Evolutionary conservation across 64 coral and sea anemone genomes (phyloP), one percentile per base, ranked within the genome.

Genomic region (Orbicella faveolata): DNA sequence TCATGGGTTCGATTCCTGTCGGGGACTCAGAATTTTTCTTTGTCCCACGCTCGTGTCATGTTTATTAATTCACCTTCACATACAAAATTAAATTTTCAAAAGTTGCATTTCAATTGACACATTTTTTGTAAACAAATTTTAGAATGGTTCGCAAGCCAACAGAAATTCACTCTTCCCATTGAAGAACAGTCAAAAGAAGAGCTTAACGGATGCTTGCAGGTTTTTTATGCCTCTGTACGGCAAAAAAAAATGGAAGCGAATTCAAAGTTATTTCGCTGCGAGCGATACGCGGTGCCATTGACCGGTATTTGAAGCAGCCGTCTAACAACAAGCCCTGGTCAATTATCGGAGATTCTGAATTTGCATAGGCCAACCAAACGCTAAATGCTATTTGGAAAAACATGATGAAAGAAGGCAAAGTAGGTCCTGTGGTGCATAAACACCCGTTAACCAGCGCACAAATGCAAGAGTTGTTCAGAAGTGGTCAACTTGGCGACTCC

Each of bases 361-460:
- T 92, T 39, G 3, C 78, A 34, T 80, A 41, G 30, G 21, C 91
- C 12, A 92, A 88, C 76, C 88, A 93, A 63, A 69, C 82, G 77
- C 69, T 93, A 3, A 87, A 93, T 73, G 91, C 91, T n/a, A 75
- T 88, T 18, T 93, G 84, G 36, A 83, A 88, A 64, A 44, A 76
- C 63, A 66, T 75, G 20, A 61, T 59, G 53, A 44, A 89, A 73
- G 92, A 94, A 20, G 92, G 87, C 19, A 85, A 85, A 79, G 25
- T 85, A 79, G 59, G 59, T 0, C 18, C 78, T 7, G 48, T 48
- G 1, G n/a, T 84, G 1, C 92, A 93, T 35, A 93, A 93, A 88
- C 34, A 93, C 4, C 67, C 87, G 18, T 84, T 93, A 10, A 89
- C 92, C 8, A 94, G 16, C 7, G 87, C 89, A 17, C 92, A 89